Evolutionary conservation across 1,140 invertebrate genomes (phyloP), one percentile per base, ranked within the genome.

Genomic region (Teleogryllus occipitalis): DNA sequence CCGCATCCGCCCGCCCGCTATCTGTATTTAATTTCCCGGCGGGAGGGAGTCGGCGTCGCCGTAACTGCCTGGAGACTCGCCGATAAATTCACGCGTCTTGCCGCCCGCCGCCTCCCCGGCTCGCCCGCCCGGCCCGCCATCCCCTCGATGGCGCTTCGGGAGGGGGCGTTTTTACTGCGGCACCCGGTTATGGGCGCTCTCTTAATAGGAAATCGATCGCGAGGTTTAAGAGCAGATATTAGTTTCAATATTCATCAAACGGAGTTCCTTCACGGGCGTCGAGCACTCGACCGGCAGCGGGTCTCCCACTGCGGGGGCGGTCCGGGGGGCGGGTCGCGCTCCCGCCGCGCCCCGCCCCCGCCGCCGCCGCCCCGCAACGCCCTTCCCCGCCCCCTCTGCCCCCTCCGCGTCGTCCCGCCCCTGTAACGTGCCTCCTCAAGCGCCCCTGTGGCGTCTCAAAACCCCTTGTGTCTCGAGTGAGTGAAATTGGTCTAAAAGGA

Each of bases 211-310:
- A 65, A 65, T 65, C 54, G 54, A 65, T 65, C 54, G 10, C 10
- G 54, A n/a, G 18, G 54, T 65, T 65, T 65, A 65, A 65, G 54
- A 65, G 54, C 54, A 65, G 54, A 65, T 65, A 65, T 65, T 65
- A 65, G 54, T 65, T 65, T 65, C 54, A 65, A 65, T 65, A 65
- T 65, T 65, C 54, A 65, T 65, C 54, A 65, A 65, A 65, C 18
- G 54, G 7, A 65, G 54, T 65, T 65, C 18, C 54, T 65, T 65
- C 18, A 65, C 15, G 54, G 54, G 54, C 54, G 54, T 14, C 54
- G 54, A 65, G 54, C 54, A 65, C 54, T 18, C 54, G 54, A 18
- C 54, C 18, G 54, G 10, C 10, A 18, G 18, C 18, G 54, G 10
- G 54, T 65, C 54, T 65, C 54, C 54, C 10, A 0, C 54, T 10